Conservation (phyloP, 2,113 vertebrate genomes). For the Canis aureus region DNA sequence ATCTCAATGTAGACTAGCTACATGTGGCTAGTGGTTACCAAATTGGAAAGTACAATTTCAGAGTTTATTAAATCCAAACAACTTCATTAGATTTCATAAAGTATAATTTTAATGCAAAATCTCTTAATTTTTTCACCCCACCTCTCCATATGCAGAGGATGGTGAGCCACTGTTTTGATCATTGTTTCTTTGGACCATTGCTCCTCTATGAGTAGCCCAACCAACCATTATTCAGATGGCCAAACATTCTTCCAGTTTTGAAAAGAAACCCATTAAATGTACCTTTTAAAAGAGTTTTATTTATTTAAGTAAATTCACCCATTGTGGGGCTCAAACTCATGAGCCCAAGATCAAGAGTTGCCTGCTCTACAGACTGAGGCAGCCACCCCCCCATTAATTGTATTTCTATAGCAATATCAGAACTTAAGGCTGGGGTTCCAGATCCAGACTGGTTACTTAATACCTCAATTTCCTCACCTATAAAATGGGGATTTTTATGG, state of each 20-base stretch:
- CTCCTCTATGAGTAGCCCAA: background rate
- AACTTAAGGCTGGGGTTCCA: background rate
- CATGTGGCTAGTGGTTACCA: background rate
- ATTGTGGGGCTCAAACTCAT: background rate
- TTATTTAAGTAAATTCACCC: background rate
- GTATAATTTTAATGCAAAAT: background rate
- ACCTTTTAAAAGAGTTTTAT: background rate
- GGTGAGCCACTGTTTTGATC: background rate
- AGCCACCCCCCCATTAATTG: background rate
- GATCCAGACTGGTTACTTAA: background rate
- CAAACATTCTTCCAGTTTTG: background rate
- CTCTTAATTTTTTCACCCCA: background rate
- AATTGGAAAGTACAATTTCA: background rate
- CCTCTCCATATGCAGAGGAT: background rate
- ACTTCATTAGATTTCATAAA: background rate
- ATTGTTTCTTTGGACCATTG: background rate
- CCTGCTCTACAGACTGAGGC: background rate
- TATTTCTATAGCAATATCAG: background rate
- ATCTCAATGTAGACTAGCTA: background rate
- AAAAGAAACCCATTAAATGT: background rate
- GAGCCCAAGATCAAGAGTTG: background rate
- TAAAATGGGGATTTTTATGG: background rate
- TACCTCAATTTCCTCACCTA: background rate
- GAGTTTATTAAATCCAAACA: constrained; percentile 18
- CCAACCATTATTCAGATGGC: background rate